A percentile compares a stretch with the other conserved stretches of the same genome.
phyloP scores from a whole-genome alignment of 2,797 vertebrate species.

The Labroides dimidiatus region DNA sequence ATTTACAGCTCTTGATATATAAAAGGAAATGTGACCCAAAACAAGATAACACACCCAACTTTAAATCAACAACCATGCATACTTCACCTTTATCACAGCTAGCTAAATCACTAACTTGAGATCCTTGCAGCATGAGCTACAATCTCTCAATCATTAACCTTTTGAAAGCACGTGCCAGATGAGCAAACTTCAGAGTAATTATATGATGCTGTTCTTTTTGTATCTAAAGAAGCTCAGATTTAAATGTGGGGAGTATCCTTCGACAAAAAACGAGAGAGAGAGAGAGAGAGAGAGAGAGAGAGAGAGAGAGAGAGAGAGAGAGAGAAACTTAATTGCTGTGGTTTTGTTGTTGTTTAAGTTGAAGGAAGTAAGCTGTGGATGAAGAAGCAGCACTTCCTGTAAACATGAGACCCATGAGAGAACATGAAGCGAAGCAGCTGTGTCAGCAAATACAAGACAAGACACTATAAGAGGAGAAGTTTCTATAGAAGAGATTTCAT shows the following conservation, averaged over 20 bases:
- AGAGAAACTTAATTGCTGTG: not conserved
- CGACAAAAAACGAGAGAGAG: too few relatives aligned
- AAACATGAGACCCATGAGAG: conserved; percentile 28
- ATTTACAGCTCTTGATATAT: conserved; percentile 34
- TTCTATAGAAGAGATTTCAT: too few relatives aligned
- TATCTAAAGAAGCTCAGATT: not conserved
- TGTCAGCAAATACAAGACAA: conserved; percentile 21
- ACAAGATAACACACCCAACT: conserved; percentile 35
- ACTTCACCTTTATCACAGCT: conserved; percentile 19
- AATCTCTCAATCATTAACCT: conserved; percentile 38
- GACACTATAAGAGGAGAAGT: not conserved
- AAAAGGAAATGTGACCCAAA: conserved; percentile 16
- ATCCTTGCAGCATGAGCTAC: not conserved
- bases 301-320: too few relatives aligned
- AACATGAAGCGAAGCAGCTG: conserved; percentile 32
- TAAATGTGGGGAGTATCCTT: conserved; percentile 11
- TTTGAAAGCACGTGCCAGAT: not conserved
- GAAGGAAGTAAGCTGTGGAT: conserved; percentile 55
- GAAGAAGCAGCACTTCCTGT: conserved; percentile 55
- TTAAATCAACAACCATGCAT: conserved; percentile 18
- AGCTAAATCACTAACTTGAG: not conserved
- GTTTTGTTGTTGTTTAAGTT: conserved; percentile 32
- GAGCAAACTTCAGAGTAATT: not conserved
- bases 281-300: too few relatives aligned
- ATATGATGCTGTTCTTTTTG: not conserved